phyloP scores from a whole-genome alignment of 2,888 invertebrate species.

The Hipparchia semele region DNA sequence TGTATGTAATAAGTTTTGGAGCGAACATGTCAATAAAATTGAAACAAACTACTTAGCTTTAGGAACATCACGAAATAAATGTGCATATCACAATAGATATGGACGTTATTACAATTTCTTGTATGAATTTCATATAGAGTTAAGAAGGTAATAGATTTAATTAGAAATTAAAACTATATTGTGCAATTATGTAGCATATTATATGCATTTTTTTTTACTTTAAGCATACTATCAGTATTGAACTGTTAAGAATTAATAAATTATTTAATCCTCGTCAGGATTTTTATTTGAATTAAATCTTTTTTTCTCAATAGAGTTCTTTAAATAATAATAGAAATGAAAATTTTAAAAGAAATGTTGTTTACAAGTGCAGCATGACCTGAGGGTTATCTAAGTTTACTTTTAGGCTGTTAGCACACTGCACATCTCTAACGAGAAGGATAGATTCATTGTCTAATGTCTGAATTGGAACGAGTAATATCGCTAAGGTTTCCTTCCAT shows the following conservation, averaged over 20 bases:
- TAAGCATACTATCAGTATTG: slow-evolving; percentile 68
- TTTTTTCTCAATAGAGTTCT: not conserved
- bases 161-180: slow-evolving; percentile 42
- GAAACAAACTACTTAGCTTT: not conserved
- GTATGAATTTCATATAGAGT: slow-evolving; percentile 15
- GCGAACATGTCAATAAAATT: not conserved
- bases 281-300: slow-evolving; percentile 41
- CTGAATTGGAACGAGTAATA: too few relatives aligned
- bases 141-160: slow-evolving; percentile 27
- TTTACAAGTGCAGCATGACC: not conserved
- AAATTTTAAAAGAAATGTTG: too few relatives aligned
- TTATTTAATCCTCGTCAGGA: slow-evolving; percentile 64
- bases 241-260: slow-evolving; percentile 76
- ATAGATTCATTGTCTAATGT: too few relatives aligned
- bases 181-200: slow-evolving; percentile 65
- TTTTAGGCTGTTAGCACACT: not conserved
- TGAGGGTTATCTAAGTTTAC: slow-evolving; percentile 17
- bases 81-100: slow-evolving; percentile 29
- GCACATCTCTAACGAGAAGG: not conserved
- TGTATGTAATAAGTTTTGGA: not conserved
- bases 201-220: slow-evolving; percentile 51
- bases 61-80: slow-evolving; percentile 1
- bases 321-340: not conserved
- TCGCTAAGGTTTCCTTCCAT: too few relatives aligned
- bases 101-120: slow-evolving; percentile 18